These are phyloP conservation scores for Oxygymnocypris stewartii DNA, from an alignment of 2,113 vertebrate genomes.

Conservation along the genomic window DNA sequence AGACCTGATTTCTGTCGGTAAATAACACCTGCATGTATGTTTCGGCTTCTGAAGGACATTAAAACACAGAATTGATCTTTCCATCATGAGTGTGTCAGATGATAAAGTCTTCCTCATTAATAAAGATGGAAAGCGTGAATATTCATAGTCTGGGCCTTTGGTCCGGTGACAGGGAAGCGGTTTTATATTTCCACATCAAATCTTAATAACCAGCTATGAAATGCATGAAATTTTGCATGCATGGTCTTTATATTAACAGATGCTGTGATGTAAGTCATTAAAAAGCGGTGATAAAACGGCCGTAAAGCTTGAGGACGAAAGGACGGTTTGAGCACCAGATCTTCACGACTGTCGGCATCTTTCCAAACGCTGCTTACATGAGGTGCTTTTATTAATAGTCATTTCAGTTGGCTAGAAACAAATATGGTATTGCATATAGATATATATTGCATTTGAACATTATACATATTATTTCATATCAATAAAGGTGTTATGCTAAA, in stretches of 20 bases:
- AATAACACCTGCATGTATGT: background rate
- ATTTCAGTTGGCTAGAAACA: no score
- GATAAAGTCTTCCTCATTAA: conserved; percentile 22
- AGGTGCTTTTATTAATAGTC: no score
- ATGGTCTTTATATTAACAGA: conserved; percentile 44
- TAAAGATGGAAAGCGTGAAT: background rate
- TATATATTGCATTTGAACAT: no score
- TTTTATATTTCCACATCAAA: conserved; percentile 46
- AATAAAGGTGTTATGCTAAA: no score
- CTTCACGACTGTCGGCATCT: background rate
- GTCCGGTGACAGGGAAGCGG: conserved; percentile 23
- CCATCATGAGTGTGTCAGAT: background rate
- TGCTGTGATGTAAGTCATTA: conserved; percentile 42
- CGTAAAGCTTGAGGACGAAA: conserved; percentile 53
- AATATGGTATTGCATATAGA: no score
- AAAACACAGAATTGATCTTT: background rate
- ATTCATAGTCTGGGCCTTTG: conserved; percentile 12
- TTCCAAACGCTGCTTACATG: no score
- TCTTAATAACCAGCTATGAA: conserved; percentile 34
- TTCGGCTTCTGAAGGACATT: background rate
- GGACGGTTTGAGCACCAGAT: conserved; percentile 27
- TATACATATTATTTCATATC: no score
- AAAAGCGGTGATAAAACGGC: conserved; percentile 45
- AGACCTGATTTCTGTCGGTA: background rate
- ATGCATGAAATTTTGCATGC: conserved; percentile 43